A percentile compares a stretch with the other conserved stretches of the same genome.
phyloP scores from a whole-genome alignment of 2,797 vertebrate genomes.

The Balearica regulorum region DNA sequence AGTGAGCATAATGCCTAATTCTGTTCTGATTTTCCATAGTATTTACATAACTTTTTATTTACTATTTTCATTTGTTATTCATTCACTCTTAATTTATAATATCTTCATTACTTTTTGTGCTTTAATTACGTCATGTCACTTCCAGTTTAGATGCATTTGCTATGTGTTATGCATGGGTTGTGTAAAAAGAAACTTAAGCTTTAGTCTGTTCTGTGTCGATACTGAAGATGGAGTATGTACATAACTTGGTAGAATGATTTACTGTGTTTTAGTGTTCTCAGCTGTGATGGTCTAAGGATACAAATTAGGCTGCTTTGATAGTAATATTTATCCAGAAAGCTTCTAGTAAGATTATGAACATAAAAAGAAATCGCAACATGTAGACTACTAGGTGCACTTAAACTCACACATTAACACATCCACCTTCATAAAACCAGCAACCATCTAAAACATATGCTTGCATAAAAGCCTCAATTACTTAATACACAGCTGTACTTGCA shows the following conservation, averaged over 20 bases:
- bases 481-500: not conserved
- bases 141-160: not conserved
- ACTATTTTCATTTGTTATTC: not conserved
- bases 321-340: not conserved
- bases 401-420: not conserved
- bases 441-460: not conserved
- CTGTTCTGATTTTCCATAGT: not conserved
- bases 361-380: not conserved
- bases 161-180: not conserved
- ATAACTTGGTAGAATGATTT: not conserved
- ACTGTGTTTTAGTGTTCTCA: not conserved
- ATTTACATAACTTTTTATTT: not conserved
- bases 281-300: not conserved
- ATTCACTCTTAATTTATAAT: not conserved
- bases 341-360: not conserved
- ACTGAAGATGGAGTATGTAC: not conserved
- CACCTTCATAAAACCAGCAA: not conserved
- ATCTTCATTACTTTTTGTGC: not conserved
- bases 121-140: not conserved
- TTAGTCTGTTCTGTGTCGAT: not conserved
- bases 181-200: not conserved
- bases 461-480: not conserved
- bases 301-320: not conserved
- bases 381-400: not conserved
- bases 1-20: not conserved